These are phyloP conservation scores for Hemicrepidius hirtus DNA, from an alignment of 2,888 invertebrate species.

Conservation along the genomic window DNA sequence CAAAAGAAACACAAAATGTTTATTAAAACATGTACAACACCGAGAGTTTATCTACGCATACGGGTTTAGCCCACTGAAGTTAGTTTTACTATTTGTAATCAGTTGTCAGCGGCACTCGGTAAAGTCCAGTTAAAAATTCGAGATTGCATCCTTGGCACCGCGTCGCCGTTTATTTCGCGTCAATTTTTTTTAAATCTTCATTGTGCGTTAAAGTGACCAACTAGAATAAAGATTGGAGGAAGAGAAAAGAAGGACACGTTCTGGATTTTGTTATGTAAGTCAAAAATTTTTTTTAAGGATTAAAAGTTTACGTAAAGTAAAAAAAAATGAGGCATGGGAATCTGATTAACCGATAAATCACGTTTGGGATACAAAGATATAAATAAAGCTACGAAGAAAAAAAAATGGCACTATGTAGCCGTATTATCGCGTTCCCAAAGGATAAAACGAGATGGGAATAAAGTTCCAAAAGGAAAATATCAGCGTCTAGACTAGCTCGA, in stretches of 20 bases:
- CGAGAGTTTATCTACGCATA: conserved; percentile 50
- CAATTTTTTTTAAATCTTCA: neutral
- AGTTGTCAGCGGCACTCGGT: conserved; percentile 50
- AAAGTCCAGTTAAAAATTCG: conserved; percentile 52
- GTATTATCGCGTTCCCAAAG: conserved; percentile 25
- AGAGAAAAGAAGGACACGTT: neutral
- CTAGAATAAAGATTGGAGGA: neutral
- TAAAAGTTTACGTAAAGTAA: no score
- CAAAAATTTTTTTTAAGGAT: neutral
- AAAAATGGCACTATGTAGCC: conserved; percentile 1
- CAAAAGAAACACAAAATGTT: neutral
- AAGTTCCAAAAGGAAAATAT: conserved; percentile 38
- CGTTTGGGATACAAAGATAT: conserved; percentile 24
- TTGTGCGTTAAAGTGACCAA: conserved; percentile 3
- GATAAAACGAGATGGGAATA: conserved; percentile 36
- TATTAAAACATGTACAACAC: conserved; percentile 32
- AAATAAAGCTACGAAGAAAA: neutral
- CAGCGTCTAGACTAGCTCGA: conserved; percentile 45
- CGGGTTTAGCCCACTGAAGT: conserved; percentile 50
- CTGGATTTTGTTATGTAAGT: conserved; percentile 37
- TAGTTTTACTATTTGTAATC: conserved; percentile 53
- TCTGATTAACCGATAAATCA: conserved; percentile 21
- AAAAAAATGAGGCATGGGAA: conserved; percentile 3
- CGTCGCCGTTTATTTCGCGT: conserved; percentile 29
- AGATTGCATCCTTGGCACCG: conserved; percentile 39